These are phyloP conservation scores for Herpailurus yagouaroundi DNA, from an alignment of 2,113 vertebrate genomes.

Conservation along the genomic window DNA sequence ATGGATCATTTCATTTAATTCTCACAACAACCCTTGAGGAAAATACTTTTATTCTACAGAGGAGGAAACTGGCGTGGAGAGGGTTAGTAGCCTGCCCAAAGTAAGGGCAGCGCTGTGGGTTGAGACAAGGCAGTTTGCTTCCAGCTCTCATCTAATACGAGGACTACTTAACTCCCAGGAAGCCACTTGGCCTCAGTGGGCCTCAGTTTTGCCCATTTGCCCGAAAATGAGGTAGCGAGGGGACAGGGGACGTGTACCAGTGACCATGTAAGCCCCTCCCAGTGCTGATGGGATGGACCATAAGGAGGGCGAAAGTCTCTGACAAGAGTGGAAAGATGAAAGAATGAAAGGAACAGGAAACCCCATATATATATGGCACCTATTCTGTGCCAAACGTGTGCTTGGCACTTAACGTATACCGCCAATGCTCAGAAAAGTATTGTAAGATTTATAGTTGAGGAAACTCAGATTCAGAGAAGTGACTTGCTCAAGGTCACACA, in stretches of 20 bases:
- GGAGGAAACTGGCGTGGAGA: neutral
- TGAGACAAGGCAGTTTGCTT: neutral
- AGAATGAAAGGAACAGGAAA: neutral
- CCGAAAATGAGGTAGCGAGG: neutral
- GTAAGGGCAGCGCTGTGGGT: neutral
- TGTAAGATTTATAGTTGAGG: neutral
- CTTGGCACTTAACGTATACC: neutral
- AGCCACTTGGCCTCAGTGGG: neutral
- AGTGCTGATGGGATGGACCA: neutral
- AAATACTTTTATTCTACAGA: neutral
- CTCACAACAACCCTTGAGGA: neutral
- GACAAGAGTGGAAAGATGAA: neutral
- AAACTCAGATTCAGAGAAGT: conserved; percentile 47
- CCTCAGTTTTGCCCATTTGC: neutral
- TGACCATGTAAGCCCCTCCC: neutral
- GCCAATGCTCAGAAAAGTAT: conserved; percentile 14
- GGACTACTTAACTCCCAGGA: neutral
- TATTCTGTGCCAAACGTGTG: neutral
- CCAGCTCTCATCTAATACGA: neutral
- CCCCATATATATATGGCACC: neutral
- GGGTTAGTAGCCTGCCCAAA: neutral
- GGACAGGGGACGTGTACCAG: neutral
- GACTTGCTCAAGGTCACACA: conserved; percentile 36
- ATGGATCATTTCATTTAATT: conserved; percentile 19
- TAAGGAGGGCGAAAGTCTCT: neutral